These are phyloP conservation scores for Gibbula magus DNA, from an alignment of 2,888 invertebrate genomes.

Conservation along the genomic window DNA sequence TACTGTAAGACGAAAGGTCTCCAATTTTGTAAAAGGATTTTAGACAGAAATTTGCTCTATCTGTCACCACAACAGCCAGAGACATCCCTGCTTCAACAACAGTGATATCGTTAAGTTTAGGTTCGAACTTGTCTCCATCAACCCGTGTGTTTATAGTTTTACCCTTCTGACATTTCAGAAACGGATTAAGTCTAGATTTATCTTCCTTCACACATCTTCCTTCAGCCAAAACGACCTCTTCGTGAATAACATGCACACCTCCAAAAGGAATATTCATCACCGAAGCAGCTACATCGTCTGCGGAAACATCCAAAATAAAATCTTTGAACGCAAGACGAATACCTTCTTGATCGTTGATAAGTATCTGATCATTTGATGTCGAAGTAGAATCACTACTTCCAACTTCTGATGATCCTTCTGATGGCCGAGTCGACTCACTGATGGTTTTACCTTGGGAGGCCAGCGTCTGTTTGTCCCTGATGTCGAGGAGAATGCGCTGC, in stretches of 20 bases:
- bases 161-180: neutral
- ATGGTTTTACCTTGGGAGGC: neutral
- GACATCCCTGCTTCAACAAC: neutral
- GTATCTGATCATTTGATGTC: too few species aligned
- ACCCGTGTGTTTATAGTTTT: neutral
- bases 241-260: neutral
- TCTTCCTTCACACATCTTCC: neutral
- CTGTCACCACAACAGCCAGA: neutral
- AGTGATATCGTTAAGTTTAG: neutral
- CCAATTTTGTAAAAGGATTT: neutral
- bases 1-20: neutral
- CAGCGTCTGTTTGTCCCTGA: neutral
- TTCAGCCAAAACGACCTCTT: neutral
- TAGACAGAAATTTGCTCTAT: neutral
- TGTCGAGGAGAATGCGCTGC: neutral
- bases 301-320: neutral
- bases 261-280: neutral
- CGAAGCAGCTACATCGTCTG: neutral
- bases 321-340: neutral
- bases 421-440: too few species aligned
- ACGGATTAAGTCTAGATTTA: too few species aligned
- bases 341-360: too few species aligned
- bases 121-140: neutral
- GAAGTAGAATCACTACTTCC: too few species aligned
- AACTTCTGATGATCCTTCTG: too few species aligned